These are phyloP conservation scores for Ceyx erithaca DNA, from an alignment of 2,797 vertebrate species.

Conservation along the genomic window DNA sequence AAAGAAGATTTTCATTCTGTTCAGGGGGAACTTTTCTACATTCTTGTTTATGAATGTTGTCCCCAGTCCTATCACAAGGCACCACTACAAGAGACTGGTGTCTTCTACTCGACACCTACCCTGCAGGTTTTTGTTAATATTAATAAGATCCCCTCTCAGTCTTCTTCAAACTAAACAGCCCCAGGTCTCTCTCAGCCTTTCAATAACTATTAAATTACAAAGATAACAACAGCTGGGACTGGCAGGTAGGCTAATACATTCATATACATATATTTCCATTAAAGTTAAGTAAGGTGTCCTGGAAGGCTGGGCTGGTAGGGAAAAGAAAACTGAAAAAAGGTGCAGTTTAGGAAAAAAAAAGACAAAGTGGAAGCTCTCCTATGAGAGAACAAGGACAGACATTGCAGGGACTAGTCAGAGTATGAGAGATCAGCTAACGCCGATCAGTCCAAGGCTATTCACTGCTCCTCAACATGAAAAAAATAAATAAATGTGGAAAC, in stretches of 20 bases:
- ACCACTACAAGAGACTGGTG: no score
- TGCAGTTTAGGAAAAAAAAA: background rate
- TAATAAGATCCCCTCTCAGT: no score
- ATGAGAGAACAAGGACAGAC: rapidly evolving
- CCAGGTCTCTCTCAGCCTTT: no score
- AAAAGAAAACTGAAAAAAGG: background rate
- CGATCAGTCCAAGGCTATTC: background rate
- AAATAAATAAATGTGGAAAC: background rate
- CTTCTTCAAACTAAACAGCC: no score
- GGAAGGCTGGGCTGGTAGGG: background rate
- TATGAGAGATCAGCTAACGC: background rate
- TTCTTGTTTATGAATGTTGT: no score
- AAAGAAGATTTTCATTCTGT: no score
- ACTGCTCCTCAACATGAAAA: background rate
- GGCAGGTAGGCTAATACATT: background rate
- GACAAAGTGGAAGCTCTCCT: background rate
- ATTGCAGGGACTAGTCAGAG: background rate
- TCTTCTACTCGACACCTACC: no score
- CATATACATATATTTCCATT: background rate
- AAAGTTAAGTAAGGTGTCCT: background rate
- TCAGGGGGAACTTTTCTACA: no score
- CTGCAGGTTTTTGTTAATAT: no score
- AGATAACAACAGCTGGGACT: background rate
- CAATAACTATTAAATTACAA: background rate
- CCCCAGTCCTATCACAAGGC: no score